These are phyloP conservation scores for Phylloscopus trochiloides DNA, from an alignment of 2,113 vertebrate species.

Conservation along the genomic window DNA sequence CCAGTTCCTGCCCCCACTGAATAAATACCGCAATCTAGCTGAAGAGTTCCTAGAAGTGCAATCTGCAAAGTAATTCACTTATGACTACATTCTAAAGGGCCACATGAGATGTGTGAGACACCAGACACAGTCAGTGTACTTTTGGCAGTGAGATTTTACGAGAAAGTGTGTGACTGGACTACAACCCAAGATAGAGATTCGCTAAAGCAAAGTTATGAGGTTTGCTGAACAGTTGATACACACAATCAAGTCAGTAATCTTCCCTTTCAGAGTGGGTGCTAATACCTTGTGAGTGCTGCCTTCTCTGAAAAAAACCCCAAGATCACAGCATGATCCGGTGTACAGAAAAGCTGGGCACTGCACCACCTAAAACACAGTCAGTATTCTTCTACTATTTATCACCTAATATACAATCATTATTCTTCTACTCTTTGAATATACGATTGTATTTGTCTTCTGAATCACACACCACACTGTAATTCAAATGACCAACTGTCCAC, in stretches of 20 bases:
- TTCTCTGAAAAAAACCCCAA: background rate
- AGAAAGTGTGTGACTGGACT: background rate
- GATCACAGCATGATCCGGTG: rapidly evolving
- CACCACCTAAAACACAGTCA: background rate
- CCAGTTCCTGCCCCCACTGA: background rate
- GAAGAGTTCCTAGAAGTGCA: background rate
- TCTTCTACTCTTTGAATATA: background rate
- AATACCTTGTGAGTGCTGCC: background rate
- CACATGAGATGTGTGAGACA: background rate
- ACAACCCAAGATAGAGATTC: background rate
- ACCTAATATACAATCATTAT: background rate
- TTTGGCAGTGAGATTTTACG: background rate
- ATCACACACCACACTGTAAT: background rate
- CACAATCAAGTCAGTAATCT: background rate
- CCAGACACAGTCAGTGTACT: background rate
- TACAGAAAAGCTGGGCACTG: background rate
- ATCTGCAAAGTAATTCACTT: rapidly evolving
- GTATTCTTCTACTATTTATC: background rate
- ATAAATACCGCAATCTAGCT: background rate
- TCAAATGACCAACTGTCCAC: conserved; percentile 26
- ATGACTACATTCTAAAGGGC: background rate
- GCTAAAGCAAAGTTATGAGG: background rate
- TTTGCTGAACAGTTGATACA: rapidly evolving
- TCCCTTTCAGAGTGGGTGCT: background rate
- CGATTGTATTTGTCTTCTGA: background rate